A percentile compares a stretch with the other conserved stretches of the same genome.
Conservation (phyloP, 2,888 invertebrate species). For the Ferrisia virgata region DNA sequence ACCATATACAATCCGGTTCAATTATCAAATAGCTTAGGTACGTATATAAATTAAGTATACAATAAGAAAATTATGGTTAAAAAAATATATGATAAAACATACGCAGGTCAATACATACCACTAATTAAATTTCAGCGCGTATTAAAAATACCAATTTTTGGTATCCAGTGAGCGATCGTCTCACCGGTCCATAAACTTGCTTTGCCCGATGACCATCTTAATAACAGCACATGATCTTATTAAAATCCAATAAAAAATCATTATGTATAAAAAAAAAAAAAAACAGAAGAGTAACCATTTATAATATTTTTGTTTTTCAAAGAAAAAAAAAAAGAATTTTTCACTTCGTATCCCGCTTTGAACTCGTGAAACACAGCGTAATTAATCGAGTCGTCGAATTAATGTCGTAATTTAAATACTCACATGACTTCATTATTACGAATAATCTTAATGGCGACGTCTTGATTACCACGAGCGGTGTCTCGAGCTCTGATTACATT, state of each 20-base stretch:
- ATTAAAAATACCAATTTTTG: slow-evolving; percentile 10
- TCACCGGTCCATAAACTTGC: slow-evolving; percentile 22
- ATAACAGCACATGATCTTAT: background rate
- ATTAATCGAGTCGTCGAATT: background rate
- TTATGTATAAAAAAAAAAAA: background rate
- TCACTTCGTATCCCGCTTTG: background rate
- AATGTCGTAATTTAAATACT: slow-evolving; percentile 53
- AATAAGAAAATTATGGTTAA: background rate
- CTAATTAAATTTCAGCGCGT: background rate
- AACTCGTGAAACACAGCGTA: background rate
- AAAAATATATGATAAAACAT: slow-evolving; percentile 27
- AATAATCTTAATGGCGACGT: slow-evolving; percentile 98
- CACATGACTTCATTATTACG: slow-evolving; percentile 98
- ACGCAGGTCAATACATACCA: slow-evolving; percentile 43
- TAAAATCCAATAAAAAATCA: background rate
- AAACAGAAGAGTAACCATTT: background rate
- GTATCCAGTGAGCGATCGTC: slow-evolving; percentile 27
- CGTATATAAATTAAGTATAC: background rate
- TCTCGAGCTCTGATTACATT: slow-evolving; percentile 94
- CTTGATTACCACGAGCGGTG: slow-evolving; percentile 76
- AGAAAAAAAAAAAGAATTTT: background rate
- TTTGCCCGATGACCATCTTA: slow-evolving; percentile 10
- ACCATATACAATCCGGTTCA: slow-evolving; percentile 38
- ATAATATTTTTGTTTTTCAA: background rate
- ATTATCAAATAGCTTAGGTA: background rate